Conservation (phyloP, 1,140 invertebrate genomes). For the Drosophila rufa region DNA sequence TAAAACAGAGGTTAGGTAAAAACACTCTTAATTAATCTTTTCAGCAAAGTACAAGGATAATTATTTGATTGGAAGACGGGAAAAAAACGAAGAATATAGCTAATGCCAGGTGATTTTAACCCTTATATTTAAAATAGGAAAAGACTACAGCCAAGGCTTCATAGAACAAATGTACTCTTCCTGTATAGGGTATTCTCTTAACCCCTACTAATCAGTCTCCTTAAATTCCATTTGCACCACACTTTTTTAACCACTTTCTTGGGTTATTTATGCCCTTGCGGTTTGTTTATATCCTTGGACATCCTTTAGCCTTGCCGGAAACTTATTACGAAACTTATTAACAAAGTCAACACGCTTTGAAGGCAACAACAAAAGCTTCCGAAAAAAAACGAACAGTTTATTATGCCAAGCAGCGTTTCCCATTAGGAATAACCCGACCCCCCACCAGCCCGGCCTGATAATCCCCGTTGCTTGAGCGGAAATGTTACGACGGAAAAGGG, state of each 20-base stretch:
- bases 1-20: constrained; percentile 5
- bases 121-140: not conserved
- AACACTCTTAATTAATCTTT: constrained; percentile 4
- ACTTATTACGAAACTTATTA: constrained; percentile 83
- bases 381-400: constrained; percentile 58
- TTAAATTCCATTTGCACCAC: constrained; percentile 46
- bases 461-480: constrained; percentile 60
- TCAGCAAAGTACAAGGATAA: not conserved
- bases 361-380: constrained; percentile 26
- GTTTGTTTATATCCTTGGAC: constrained; percentile 52
- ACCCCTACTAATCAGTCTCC: constrained; percentile 30
- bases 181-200: constrained; percentile 15
- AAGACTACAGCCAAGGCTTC: not conserved
- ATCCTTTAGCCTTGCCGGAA: constrained; percentile 42
- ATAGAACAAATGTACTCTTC: not conserved
- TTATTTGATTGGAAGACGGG: not conserved
- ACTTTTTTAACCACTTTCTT: constrained; percentile 54
- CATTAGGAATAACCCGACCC: constrained; percentile 54
- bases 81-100: not conserved
- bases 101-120: no score
- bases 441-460: constrained; percentile 31
- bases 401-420: constrained; percentile 75
- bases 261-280: constrained; percentile 68
- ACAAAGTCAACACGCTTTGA: constrained; percentile 77
- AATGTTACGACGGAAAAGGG: constrained; percentile 49